Conservation (phyloP, 2,888 invertebrate species). For the Leptinotarsa rubiginosa region DNA sequence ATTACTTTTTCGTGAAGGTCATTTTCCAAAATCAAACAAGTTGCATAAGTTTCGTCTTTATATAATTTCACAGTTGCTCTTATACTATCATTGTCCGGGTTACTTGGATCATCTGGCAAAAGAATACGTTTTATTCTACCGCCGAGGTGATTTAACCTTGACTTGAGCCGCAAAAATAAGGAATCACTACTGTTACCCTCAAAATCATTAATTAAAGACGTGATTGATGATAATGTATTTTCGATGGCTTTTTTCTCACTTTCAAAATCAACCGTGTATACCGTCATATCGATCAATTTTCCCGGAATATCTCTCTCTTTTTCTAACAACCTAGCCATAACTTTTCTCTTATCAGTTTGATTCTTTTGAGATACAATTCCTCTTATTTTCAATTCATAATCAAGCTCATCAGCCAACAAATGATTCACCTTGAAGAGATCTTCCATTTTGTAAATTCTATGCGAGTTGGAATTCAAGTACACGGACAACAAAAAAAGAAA, state of each 20-base stretch:
- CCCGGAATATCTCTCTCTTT: background rate
- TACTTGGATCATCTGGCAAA: conserved; percentile 1
- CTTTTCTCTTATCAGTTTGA: conserved; percentile 20
- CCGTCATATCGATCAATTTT: conserved; percentile 7
- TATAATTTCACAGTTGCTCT: background rate
- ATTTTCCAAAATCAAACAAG: background rate
- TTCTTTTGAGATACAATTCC: conserved; percentile 5
- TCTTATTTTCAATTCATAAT: conserved; percentile 16
- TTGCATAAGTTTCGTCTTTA: conserved; percentile 8
- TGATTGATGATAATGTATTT: background rate
- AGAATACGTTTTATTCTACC: conserved; percentile 4
- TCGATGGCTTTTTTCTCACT: conserved; percentile 3
- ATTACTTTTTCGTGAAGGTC: background rate
- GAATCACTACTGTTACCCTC: conserved; percentile 1
- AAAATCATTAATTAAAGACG: background rate
- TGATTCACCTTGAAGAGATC: conserved; percentile 2
- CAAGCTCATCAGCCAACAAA: conserved; percentile 3
- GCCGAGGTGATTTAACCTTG: background rate
- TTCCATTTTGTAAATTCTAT: background rate
- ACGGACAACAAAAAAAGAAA: background rate
- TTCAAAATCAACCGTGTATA: conserved; percentile 6
- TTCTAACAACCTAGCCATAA: conserved; percentile 12
- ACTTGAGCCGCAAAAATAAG: background rate
- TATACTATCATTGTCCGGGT: background rate
- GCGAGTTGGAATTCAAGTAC: background rate